Percentiles rank a stretch among this genome's conserved stretches.
Evolutionary conservation across 2,888 invertebrate genomes (phyloP).

Genomic region (Orthosia gracilis): DNA sequence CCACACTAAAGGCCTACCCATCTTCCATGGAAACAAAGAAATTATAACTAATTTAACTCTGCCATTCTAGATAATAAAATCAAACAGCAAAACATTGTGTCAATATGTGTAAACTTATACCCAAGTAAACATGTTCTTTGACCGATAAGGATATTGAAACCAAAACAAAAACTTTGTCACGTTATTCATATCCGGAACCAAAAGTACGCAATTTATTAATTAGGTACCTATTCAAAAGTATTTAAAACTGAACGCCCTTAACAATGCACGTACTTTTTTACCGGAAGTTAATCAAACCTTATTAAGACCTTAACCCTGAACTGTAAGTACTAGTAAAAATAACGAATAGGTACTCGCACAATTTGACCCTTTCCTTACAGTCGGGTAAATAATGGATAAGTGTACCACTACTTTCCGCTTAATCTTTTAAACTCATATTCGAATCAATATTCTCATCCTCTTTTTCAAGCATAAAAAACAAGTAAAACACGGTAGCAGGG

Average conservation of each 20-base stretch:
- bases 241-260: background rate
- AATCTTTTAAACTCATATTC: background rate
- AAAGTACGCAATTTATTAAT: background rate
- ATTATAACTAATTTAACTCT: background rate
- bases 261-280: background rate
- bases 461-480: background rate
- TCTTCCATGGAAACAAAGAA: too few species aligned
- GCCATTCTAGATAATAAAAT: background rate
- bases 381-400: background rate
- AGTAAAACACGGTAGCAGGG: background rate
- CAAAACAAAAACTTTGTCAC: background rate
- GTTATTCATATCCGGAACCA: too few species aligned
- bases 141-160: background rate
- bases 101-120: background rate
- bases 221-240: background rate
- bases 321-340: background rate
- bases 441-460: background rate
- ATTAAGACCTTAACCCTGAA: slow-evolving; percentile 16
- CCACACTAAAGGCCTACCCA: too few species aligned
- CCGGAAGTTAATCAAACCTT: background rate
- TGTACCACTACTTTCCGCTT: background rate
- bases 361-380: too few species aligned
- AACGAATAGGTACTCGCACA: background rate
- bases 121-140: background rate
- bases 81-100: background rate